These are phyloP conservation scores for Meriones unguiculatus DNA, from an alignment of 2,113 vertebrate species.

Conservation along the genomic window DNA sequence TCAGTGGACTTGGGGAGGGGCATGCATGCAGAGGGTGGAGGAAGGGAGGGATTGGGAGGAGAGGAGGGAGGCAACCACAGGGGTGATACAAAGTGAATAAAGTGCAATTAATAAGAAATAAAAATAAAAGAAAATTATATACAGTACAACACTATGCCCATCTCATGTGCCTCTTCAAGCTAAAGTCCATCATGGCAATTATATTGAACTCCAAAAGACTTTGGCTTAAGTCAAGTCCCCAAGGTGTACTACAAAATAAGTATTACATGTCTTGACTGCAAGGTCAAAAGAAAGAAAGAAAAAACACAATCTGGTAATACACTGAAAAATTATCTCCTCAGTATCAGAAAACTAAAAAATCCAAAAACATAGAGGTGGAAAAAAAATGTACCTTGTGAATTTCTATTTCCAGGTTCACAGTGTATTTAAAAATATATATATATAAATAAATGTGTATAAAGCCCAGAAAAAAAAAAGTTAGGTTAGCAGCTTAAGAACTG, in stretches of 20 bases:
- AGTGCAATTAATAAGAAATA: too few relatives aligned
- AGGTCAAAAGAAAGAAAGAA: slow-evolving; percentile 25
- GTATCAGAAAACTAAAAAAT: background rate
- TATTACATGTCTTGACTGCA: slow-evolving; percentile 30
- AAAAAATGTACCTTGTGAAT: too few relatives aligned
- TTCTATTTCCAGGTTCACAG: too few relatives aligned
- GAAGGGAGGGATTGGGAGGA: too few relatives aligned
- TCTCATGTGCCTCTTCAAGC: background rate
- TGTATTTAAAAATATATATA: too few relatives aligned
- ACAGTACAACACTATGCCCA: background rate
- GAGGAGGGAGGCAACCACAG: too few relatives aligned
- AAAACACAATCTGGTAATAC: background rate
- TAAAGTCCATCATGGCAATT: background rate
- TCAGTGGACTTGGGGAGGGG: too few relatives aligned
- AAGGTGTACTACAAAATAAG: slow-evolving; percentile 9
- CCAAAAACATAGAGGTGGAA: background rate
- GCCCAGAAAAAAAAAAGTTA: background rate
- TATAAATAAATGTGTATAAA: too few relatives aligned
- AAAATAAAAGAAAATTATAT: background rate
- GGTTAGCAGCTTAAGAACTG: background rate
- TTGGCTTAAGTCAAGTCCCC: background rate
- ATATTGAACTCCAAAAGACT: background rate
- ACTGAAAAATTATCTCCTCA: slow-evolving; percentile 37
- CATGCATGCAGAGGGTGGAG: too few relatives aligned
- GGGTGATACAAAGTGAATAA: too few relatives aligned